Evolutionary conservation across 2,113 vertebrate genomes (phyloP).

Genomic region (Mus pahari): DNA sequence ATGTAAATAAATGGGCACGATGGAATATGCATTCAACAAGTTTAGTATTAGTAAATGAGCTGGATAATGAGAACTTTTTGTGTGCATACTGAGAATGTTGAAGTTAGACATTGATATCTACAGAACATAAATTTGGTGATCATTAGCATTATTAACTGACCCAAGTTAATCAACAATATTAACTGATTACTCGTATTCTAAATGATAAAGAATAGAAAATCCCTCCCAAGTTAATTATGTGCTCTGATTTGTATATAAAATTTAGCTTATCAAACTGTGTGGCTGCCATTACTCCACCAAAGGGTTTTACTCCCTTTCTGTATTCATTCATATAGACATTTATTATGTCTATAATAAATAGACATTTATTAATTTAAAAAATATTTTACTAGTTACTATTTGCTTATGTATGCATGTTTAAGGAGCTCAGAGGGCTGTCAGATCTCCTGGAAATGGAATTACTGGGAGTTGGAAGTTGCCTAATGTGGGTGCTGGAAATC

Average conservation of each 20-base stretch:
- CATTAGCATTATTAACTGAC: constrained; percentile 39
- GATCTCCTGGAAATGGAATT: neutral
- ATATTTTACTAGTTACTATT: neutral
- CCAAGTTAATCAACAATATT: constrained; percentile 18
- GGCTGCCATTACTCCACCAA: constrained; percentile 58
- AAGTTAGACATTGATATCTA: constrained; percentile 21
- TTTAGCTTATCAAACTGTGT: constrained; percentile 56
- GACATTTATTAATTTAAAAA: neutral
- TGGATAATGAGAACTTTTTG: neutral
- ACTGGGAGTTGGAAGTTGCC: neutral
- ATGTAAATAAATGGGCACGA: constrained; percentile 40
- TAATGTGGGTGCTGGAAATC: neutral
- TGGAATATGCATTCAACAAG: constrained; percentile 34
- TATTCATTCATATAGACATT: neutral
- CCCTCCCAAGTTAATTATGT: constrained; percentile 49
- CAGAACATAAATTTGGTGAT: constrained; percentile 46
- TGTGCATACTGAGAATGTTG: neutral
- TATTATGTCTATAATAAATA: too few species aligned
- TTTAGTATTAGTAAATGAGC: constrained; percentile 13
- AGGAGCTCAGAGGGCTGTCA: neutral
- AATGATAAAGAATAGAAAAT: constrained; percentile 31
- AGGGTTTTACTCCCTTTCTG: constrained; percentile 5
- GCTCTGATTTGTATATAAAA: constrained; percentile 43
- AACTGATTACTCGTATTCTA: constrained; percentile 49
- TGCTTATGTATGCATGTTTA: neutral